phyloP scores from a whole-genome alignment of 2,888 invertebrate genomes.

The Tanypteryx hageni region DNA sequence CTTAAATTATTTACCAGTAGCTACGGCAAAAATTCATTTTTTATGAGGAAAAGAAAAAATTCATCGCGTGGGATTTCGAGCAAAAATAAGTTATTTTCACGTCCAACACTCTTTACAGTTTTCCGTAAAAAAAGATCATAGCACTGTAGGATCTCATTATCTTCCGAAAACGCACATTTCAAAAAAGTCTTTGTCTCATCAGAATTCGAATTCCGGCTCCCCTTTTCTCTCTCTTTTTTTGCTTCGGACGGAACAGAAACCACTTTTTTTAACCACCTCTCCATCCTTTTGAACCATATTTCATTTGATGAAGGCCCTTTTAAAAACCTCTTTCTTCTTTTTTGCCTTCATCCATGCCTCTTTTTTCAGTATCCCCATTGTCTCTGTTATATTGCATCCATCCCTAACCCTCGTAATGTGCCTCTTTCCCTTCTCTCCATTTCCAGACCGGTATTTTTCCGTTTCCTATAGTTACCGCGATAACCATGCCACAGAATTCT shows the following conservation, averaged over 20 bases:
- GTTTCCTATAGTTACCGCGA: too few species aligned
- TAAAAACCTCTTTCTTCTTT: background rate
- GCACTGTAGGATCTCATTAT: constrained; percentile 11
- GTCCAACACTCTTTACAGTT: background rate
- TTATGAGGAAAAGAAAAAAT: too few species aligned
- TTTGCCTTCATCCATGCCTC: background rate
- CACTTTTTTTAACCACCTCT: background rate
- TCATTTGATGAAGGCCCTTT: background rate
- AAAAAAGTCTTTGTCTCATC: constrained; percentile 24
- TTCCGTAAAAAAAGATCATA: background rate
- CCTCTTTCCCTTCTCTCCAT: background rate
- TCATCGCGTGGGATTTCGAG: background rate
- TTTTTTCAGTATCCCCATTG: background rate
- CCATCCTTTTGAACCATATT: background rate
- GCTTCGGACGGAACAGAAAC: background rate
- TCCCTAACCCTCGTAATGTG: background rate
- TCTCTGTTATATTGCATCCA: background rate
- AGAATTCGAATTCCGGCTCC: background rate
- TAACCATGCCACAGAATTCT: too few species aligned
- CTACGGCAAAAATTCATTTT: too few species aligned
- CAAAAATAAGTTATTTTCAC: background rate
- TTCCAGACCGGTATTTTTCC: too few species aligned
- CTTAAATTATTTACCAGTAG: too few species aligned
- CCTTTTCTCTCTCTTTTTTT: background rate
- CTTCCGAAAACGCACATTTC: background rate